Conservation (phyloP, 2,888 invertebrate genomes). For the Clanis bilineata region DNA sequence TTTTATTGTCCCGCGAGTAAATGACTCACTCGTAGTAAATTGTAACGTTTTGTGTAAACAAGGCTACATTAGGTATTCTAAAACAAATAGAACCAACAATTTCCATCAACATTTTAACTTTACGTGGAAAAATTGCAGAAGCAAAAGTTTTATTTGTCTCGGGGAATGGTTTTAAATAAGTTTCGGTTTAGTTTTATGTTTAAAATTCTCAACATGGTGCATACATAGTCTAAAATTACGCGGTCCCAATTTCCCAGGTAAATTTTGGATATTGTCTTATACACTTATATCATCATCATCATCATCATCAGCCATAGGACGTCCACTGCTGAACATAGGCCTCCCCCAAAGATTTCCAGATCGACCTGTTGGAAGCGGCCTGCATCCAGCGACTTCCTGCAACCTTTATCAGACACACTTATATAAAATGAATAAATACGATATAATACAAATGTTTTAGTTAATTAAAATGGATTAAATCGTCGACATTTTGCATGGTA, state of each 20-base stretch:
- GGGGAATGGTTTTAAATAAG: neutral
- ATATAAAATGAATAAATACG: too few species aligned
- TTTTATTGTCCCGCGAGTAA: conserved; percentile 37
- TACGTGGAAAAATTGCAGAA: neutral
- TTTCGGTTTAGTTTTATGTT: neutral
- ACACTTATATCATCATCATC: too few species aligned
- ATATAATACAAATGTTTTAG: too few species aligned
- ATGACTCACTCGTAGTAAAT: conserved; percentile 21
- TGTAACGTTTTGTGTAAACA: neutral
- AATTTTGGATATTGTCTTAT: conserved; percentile 1
- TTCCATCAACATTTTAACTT: neutral
- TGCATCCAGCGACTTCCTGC: too few species aligned
- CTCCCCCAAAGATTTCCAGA: too few species aligned
- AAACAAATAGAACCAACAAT: neutral
- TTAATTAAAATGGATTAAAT: too few species aligned
- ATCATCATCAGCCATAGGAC: too few species aligned
- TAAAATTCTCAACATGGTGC: neutral
- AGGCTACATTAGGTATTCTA: neutral
- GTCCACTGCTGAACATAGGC: too few species aligned
- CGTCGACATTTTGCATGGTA: too few species aligned
- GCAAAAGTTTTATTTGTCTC: neutral
- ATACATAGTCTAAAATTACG: neutral
- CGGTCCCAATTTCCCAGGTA: neutral
- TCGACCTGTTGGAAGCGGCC: too few species aligned
- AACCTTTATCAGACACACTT: too few species aligned